Evolutionary conservation across 2,113 vertebrate genomes (phyloP).

Genomic region (Strix uralensis): DNA sequence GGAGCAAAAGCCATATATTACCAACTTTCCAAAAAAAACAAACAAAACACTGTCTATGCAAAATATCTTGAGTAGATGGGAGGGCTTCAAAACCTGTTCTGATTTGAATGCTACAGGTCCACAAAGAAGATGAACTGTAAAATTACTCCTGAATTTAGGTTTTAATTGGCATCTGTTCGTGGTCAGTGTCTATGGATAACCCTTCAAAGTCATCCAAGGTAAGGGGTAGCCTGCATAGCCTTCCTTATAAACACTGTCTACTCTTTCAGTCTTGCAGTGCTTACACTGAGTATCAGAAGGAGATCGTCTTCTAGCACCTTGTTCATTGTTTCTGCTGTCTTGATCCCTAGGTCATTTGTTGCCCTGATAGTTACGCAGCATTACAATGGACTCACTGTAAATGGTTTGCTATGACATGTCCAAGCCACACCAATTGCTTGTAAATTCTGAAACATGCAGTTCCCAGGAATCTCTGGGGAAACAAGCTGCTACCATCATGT

Average conservation of each 20-base stretch:
- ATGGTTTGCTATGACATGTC: background rate
- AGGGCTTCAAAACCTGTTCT: background rate
- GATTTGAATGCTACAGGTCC: background rate
- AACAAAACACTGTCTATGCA: background rate
- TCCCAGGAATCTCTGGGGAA: background rate
- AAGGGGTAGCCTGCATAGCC: background rate
- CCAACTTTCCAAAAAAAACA: background rate
- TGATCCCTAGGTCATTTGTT: fast-evolving
- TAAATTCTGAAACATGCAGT: background rate
- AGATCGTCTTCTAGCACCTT: background rate
- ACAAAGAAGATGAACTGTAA: background rate
- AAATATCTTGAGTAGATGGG: background rate
- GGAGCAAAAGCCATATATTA: background rate
- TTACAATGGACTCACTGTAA: background rate
- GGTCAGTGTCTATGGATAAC: fast-evolving
- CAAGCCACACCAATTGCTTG: background rate
- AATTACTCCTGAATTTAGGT: background rate
- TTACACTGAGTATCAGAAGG: background rate
- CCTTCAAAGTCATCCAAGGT: background rate
- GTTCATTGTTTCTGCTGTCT: background rate
- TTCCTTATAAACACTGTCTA: background rate
- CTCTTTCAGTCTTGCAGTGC: background rate
- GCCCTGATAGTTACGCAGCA: background rate
- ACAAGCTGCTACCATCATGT: fast-evolving
- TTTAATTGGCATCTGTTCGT: background rate